Conservation (phyloP, 2,888 invertebrate genomes). For the Pheosia tremula region DNA sequence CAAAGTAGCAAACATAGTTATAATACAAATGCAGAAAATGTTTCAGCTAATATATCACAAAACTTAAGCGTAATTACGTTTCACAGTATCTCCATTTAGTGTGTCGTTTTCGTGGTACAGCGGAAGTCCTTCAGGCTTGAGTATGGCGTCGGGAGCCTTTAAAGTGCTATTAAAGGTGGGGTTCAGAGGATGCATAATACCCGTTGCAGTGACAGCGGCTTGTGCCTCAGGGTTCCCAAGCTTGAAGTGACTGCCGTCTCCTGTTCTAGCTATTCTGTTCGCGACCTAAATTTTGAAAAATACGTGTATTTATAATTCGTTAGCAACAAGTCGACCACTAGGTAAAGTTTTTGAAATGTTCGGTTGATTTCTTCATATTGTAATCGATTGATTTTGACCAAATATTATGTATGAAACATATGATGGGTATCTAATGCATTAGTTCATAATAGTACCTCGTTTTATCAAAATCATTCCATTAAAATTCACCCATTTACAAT, state of each 20-base stretch:
- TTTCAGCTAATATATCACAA: too few species aligned
- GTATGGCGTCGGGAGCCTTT: conserved; percentile 50
- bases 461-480: too few species aligned
- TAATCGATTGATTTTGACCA: too few species aligned
- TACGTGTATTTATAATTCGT: neutral
- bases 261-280: conserved; percentile 85
- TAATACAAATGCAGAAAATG: too few species aligned
- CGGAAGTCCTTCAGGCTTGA: conserved; percentile 64
- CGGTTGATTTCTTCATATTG: too few species aligned
- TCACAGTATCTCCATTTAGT: conserved; percentile 33
- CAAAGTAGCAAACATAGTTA: too few species aligned
- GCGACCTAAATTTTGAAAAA: conserved; percentile 61
- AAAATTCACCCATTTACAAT: too few species aligned
- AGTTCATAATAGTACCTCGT: too few species aligned
- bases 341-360: too few species aligned
- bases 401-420: too few species aligned
- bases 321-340: too few species aligned
- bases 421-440: too few species aligned
- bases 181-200: conserved; percentile 70
- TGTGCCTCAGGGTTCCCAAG: conserved; percentile 71
- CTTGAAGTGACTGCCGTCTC: conserved; percentile 86
- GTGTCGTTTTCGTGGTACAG: conserved; percentile 66
- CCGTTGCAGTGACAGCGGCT: conserved; percentile 57
- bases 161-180: conserved; percentile 64
- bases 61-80: conserved; percentile 6